Base-by-base conservation (phyloP, 2,888 invertebrate species). In the Dicranocentrus wangi region DNA sequence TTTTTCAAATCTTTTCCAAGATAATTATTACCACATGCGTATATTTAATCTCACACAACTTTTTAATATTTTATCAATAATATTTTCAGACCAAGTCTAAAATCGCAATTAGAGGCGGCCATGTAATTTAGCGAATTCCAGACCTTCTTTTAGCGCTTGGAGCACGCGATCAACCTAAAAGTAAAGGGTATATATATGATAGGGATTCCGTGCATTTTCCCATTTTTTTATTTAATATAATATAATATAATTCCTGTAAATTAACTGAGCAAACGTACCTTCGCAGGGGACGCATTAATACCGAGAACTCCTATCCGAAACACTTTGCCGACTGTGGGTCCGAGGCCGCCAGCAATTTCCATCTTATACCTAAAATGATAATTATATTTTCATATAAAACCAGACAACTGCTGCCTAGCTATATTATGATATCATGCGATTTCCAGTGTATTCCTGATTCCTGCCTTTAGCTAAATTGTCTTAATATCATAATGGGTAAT, bases 281-380 rank as follows among this genome's bases (percentile, higher is more conserved):
- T 89, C 32, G 88, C 89, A 5, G 88, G 88, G 3, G 88, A 90
- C n/a, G 91, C 90, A 87, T 94, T 94, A 81, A 90, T 90, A 1
- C 96, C 97, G 94, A 97, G 94, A n/a, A 96, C 89, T 0, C 97
- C 97, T 82, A 97, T 92, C 15, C 97, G 92, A 87, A 96, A 92
- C 0, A 95, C 92, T 87, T 93, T 93, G 28, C 94, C 95, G 0
- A 90, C 91, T 0, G 95, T 94, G 0, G 94, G 93, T 0, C 96
- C 97, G 19, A 97, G 89, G 0, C 97, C 97, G 3, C 93, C 93
- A 84, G 94, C 92, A 81, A 97, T 93, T 87, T 96, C 93, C 39
- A 96, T 91, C 80, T 76, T 43, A 60, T 84, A 63, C 68, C 85
- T 85, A 53, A 2, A 25, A 55, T 47, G 42, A 28, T 43, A 23